These are phyloP conservation scores for Acronicta aceris DNA, from an alignment of 2,888 invertebrate species.

Conservation along the genomic window DNA sequence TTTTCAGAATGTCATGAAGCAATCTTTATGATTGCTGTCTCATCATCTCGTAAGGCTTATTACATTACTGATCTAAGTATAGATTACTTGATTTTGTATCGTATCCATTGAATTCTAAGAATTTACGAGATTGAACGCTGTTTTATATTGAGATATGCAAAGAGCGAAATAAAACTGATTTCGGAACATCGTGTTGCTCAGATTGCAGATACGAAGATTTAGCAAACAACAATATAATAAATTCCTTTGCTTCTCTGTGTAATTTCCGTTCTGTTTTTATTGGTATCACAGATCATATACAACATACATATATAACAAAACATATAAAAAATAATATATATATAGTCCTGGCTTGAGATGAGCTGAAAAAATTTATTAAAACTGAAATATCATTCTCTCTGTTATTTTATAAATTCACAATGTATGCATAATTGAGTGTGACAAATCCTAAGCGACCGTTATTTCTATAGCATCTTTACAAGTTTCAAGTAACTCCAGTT, in stretches of 20 bases:
- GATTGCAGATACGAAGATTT: constrained; percentile 11
- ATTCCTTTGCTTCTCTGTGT: not conserved
- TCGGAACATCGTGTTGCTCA: constrained; percentile 4
- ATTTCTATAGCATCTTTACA: constrained; percentile 24
- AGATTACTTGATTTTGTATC: constrained; percentile 11
- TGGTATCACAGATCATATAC: no score
- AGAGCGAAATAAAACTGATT: constrained; percentile 27
- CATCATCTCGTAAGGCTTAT: no score
- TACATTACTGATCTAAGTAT: not conserved
- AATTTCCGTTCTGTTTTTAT: constrained; percentile 3
- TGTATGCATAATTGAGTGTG: constrained; percentile 16
- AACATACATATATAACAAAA: no score
- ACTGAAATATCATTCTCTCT: not conserved
- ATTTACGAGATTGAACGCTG: constrained; percentile 16
- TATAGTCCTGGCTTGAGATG: not conserved
- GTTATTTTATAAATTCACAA: constrained; percentile 15
- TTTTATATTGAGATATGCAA: constrained; percentile 28
- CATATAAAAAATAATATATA: not conserved
- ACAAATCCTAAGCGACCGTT: constrained; percentile 4
- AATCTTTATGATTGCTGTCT: no score
- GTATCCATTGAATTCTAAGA: constrained; percentile 21
- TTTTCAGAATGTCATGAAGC: no score
- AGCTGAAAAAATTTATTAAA: no score
- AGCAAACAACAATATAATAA: constrained; percentile 4
- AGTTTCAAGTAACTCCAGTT: constrained; percentile 39